Evolutionary conservation across 2,888 invertebrate genomes (phyloP), one percentile per base, ranked within the genome.

Genomic region (Orchesellides sinensis): DNA sequence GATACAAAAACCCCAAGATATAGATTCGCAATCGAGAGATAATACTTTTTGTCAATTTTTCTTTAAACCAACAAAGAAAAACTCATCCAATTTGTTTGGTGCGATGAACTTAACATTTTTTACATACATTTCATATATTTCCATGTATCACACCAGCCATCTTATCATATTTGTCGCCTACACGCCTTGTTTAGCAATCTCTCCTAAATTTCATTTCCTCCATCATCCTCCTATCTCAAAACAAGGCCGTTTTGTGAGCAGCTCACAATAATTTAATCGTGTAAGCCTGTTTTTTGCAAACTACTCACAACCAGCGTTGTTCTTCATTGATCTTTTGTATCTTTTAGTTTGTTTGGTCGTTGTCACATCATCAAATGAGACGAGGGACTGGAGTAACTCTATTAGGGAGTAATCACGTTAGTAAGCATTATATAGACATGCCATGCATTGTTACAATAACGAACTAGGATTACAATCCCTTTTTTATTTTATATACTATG

Each of bases 41-140:
- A 68, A 77, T 61, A 78, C 63, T 61, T 73, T 73, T 63, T 73
- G 73, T 63, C 73, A 73, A 73, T 73, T 73, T 73, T n/a, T n/a
- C n/a, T n/a, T n/a, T n/a, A n/a, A n/a, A n/a, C n/a, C n/a, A n/a
- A n/a, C n/a, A n/a, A n/a, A n/a, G n/a, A n/a, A 21, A 65, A 65
- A 49, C 29, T 63, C 29, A 80, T 80, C 80, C 80, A 80, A 80
- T 80, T 80, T 80, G 70, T 69, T 45, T 65, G 66, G 54, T 70
- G 80, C 72, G 72, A 80, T 65, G n/a, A n/a, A n/a, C 47, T 56
- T 40, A 14, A n/a, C 47, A 23, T 66, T 54, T 27, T 45, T 65
- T 40, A 49, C 69, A 4, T 47, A 17, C 10, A 10, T 25, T 4
- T 66, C 8, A 3, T 35, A 0, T 35, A 2, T 29, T 3, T 49